phyloP scores from a whole-genome alignment of 2,888 invertebrate species.

The Halictus quadricinctus region DNA sequence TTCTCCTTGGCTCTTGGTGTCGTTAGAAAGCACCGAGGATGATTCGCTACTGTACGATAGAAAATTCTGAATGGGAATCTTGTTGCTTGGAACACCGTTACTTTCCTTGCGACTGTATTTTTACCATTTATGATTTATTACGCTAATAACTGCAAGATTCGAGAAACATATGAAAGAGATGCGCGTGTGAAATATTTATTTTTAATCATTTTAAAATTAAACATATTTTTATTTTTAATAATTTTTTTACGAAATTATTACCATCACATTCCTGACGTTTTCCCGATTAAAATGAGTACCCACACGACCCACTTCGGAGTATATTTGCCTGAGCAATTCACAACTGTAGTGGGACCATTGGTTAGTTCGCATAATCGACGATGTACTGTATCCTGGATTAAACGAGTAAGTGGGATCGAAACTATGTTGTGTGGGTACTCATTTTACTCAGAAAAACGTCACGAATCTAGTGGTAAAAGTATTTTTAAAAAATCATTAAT shows the following conservation, averaged over 20 bases:
- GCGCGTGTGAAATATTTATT: no score
- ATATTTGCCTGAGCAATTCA: not conserved
- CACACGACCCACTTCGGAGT: not conserved
- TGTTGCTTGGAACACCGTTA: not conserved
- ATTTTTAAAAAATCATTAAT: not conserved
- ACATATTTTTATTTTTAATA: not conserved
- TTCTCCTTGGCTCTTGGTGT: slow-evolving; percentile 21
- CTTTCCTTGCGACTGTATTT: not conserved
- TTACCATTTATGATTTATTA: not conserved
- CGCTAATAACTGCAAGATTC: not conserved
- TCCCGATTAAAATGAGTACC: not conserved
- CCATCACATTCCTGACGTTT: not conserved
- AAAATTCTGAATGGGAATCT: not conserved
- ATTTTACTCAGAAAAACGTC: not conserved
- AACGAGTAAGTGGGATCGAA: not conserved
- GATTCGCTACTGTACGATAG: not conserved
- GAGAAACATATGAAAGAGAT: not conserved
- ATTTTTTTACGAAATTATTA: not conserved
- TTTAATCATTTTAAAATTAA: no score
- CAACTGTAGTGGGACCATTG: not conserved
- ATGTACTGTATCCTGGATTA: not conserved
- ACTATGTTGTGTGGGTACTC: not conserved
- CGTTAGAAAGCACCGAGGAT: slow-evolving; percentile 36
- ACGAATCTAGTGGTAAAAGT: not conserved
- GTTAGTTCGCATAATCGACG: not conserved